Base-by-base conservation (phyloP, 2,113 vertebrate genomes). In the Antechinus stuartii region DNA sequence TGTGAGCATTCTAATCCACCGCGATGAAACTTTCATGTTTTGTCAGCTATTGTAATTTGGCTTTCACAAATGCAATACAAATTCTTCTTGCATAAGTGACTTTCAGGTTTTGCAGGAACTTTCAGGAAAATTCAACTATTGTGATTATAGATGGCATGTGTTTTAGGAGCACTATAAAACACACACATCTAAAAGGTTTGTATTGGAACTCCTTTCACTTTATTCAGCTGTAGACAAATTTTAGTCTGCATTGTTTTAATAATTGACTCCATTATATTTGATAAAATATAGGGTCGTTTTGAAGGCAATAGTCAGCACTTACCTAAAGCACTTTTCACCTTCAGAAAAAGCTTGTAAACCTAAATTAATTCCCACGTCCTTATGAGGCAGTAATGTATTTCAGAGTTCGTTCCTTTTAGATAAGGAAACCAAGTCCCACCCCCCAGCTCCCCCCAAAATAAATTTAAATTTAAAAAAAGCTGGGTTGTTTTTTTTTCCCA, bases 1-100 rank as follows among this genome's bases (percentile, higher is more conserved):
- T 27, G 93, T 96, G 97, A 0, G 35, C 49, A 35, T 97, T 98
- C 98, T 98, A 98, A 98, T 97, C 98, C 97, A 97, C 98, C 96
- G 97, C 90, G 97, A 98, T 98, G 97, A 98, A 98, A 98, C 97
- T 97, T 98, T 98, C 98, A 97, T 98, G 98, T 98, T 98, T 99
- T 99, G 98, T 98, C 98, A 99, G 98, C 96, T 98, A 96, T 98
- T 98, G 98, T 98, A 98, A 99, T 98, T 98, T 98, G 98, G 98
- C 98, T 98, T 98, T 99, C 98, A 98, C 96, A 97, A 97, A 97
- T 47, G 98, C 97, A 98, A 96, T 98, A 98, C 98, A 98, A 97
- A 98, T 98, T 97, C 97, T 98, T 98, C 98, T 96, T 90, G 54
- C 96, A 57, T 97, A 98, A 98, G 97, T 98, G 98, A 98, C 97